Conservation (phyloP, 2,113 vertebrate species). For the Pseudonaja textilis region DNA sequence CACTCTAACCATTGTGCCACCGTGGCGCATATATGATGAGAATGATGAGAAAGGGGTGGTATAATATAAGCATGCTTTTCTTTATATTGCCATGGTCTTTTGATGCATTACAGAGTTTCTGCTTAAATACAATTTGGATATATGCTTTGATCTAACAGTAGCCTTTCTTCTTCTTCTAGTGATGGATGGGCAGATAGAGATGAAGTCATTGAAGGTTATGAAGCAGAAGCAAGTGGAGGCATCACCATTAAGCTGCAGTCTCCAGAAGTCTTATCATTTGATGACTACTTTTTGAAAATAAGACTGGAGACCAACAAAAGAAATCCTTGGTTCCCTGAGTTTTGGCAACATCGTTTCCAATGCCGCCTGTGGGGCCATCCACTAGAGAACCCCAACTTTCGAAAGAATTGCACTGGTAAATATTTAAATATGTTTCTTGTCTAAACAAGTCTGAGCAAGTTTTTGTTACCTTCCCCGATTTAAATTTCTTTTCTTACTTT, state of each 20-base stretch:
- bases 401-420: conserved; percentile 91
- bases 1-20: too few relatives aligned
- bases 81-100: background rate
- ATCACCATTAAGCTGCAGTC: conserved; percentile 98
- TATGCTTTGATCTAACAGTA: background rate
- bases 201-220: conserved; percentile 96
- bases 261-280: conserved; percentile 87
- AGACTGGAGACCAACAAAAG: conserved; percentile 87
- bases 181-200: conserved; percentile 98
- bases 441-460: background rate
- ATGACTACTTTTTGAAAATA: conserved; percentile 94
- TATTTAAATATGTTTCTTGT: background rate
- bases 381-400: conserved; percentile 89
- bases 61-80: background rate
- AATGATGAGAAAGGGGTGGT: background rate
- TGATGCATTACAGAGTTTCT: background rate
- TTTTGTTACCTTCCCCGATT: background rate
- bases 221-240: conserved; percentile 92
- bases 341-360: conserved; percentile 98
- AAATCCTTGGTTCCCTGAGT: conserved; percentile 97
- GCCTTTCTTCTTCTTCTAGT: conserved; percentile 67
- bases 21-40: too few relatives aligned
- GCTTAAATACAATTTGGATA: background rate
- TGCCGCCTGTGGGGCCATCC: conserved; percentile 89
- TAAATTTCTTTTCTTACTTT: background rate